Base-by-base conservation (phyloP, 1,140 invertebrate genomes). In the Augochlora pura region DNA sequence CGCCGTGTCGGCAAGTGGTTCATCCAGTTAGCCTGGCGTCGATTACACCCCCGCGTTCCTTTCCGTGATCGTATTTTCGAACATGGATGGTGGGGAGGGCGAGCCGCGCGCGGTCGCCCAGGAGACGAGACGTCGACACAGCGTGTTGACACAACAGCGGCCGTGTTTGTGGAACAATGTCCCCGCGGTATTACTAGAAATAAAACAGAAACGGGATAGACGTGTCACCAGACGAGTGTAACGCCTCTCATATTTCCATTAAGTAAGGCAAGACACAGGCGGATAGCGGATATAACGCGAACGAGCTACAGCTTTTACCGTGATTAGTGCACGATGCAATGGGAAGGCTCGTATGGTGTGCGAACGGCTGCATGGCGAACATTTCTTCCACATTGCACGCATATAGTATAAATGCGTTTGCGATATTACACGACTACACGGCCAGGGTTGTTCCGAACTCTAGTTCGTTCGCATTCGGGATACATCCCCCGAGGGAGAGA, bases 231-330 rank as follows among this genome's bases (percentile, higher is more conserved):
- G 71, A 71, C 60, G 66, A 81, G 71, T 71, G 77, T 86, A 81
- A 79, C 81, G 83, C n/a, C 73, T 86, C 77, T 84, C 77, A 82
- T 89, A 87, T 89, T 88, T 87, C 83, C 81, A 87, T 89, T 88
- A 88, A 88, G 78, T 87, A 89, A 88, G 86, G 76, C 68, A 89
- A 88, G 86, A 86, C 27, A 82, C 32, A 83, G 86, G 18, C 75
- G 79, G 79, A 74, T 80, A 75, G 68, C 77, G 57, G 76, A 87
- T 81, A 83, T 75, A 85, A 85, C 75, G 79, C 25, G 69, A 67
- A 64, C 72, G 85, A 80, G 60, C 79, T 63, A 66, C 78, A 62
- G 88, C 88, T 89, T 89, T 89, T 89, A 89, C 81, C 86, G 74
- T 89, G 88, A 89, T 89, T 89, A 88, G 87, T 87, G 79, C 72